phyloP scores from a whole-genome alignment of 23 tunicate species.

The Ciona savignyi region DNA sequence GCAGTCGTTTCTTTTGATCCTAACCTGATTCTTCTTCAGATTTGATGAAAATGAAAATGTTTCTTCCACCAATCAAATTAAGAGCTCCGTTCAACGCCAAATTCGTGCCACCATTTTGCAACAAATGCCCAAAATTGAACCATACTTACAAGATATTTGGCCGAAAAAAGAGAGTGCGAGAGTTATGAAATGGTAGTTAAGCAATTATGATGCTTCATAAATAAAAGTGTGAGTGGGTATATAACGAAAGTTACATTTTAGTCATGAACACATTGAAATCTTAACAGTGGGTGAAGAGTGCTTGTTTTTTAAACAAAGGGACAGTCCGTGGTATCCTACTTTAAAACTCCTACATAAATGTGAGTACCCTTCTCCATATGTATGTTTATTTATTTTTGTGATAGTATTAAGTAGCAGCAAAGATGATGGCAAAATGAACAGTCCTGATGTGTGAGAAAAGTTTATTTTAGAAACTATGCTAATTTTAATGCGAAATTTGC shows the following conservation, averaged over 20 bases:
- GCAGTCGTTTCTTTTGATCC: too few species aligned
- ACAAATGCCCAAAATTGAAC: conserved; percentile 84
- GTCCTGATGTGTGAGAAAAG: not conserved
- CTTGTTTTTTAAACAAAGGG: conserved; percentile 88
- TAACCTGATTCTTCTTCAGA: too few species aligned
- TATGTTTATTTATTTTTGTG: too few species aligned
- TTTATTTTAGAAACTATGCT: too few species aligned
- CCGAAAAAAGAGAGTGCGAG: conserved; percentile 96
- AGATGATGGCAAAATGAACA: not conserved
- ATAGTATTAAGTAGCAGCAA: not conserved
- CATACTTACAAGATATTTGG: conserved; percentile 82
- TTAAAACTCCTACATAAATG: conserved; percentile 74
- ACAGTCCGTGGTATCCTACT: conserved; percentile 84
- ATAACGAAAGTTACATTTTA: conserved; percentile 11
- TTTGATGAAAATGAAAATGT: conserved; percentile 93
- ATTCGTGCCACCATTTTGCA: conserved; percentile 53
- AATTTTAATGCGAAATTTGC: not conserved
- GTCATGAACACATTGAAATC: conserved; percentile 92
- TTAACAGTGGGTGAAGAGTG: conserved; percentile 41
- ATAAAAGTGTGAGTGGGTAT: too few species aligned
- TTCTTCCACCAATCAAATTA: conserved; percentile 78
- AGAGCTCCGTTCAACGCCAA: conserved; percentile 88
- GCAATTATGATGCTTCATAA: not conserved
- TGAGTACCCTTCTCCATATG: too few species aligned
- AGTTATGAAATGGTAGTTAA: conserved; percentile 61